Conservation (phyloP, 2,113 vertebrate genomes). For the Cheirogaleus medius region DNA sequence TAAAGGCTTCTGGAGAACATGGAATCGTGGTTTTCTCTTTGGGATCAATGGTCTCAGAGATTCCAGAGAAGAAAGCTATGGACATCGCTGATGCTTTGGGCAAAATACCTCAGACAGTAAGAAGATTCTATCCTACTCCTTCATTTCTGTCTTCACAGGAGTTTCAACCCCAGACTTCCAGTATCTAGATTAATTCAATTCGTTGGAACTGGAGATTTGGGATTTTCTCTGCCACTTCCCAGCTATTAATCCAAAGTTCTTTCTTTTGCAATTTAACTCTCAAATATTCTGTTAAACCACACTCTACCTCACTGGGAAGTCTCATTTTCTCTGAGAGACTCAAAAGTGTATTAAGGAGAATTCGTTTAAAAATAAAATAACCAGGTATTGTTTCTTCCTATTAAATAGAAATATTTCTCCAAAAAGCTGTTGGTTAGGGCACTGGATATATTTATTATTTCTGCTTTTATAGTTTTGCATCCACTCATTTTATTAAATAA, state of each 20-base stretch:
- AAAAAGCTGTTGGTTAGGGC: neutral
- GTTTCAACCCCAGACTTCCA: neutral
- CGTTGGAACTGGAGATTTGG: neutral
- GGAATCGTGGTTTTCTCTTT: slow-evolving; percentile 95
- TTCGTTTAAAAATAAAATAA: neutral
- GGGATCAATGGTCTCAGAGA: slow-evolving; percentile 91
- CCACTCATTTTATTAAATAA: neutral
- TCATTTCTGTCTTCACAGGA: neutral
- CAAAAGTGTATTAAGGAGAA: neutral
- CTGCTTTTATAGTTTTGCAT: neutral
- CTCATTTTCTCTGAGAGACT: neutral
- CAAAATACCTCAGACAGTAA: slow-evolving; percentile 93
- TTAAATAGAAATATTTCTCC: neutral
- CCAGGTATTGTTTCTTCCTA: neutral
- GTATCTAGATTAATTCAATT: neutral
- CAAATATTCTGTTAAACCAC: neutral
- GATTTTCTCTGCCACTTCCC: neutral
- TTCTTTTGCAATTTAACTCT: neutral
- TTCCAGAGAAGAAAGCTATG: slow-evolving; percentile 87
- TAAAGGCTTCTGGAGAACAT: slow-evolving; percentile 92
- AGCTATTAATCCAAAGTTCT: neutral
- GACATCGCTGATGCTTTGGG: slow-evolving; percentile 91
- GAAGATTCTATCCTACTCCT: neutral
- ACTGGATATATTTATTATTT: neutral
- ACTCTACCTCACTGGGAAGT: neutral